These are phyloP conservation scores for Creontiades dilutus DNA, from an alignment of 2,888 invertebrate genomes.

Conservation along the genomic window DNA sequence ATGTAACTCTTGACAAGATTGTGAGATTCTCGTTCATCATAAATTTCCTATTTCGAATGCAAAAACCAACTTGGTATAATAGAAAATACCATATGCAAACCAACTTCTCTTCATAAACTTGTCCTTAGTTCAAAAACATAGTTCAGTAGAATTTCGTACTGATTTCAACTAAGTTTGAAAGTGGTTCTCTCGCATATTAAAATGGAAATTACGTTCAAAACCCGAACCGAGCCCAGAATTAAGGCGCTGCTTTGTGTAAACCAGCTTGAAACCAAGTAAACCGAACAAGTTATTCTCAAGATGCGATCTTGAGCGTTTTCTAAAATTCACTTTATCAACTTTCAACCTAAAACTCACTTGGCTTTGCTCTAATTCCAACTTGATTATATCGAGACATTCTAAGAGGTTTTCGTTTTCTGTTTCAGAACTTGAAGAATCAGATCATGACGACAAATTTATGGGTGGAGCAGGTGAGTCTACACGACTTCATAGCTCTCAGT, in stretches of 20 bases:
- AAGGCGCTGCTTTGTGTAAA: background rate
- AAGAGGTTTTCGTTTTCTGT: slow-evolving; percentile 76
- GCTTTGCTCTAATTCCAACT: background rate
- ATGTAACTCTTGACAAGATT: no score
- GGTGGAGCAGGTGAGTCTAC: slow-evolving; percentile 82
- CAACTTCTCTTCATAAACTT: no score
- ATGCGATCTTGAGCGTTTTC: background rate
- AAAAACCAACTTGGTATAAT: no score
- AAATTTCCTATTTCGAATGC: no score
- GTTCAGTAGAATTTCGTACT: no score
- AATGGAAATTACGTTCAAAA: no score
- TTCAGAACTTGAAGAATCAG: slow-evolving; percentile 85
- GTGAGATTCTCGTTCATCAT: no score
- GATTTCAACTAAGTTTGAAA: no score
- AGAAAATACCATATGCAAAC: no score
- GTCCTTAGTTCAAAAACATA: no score
- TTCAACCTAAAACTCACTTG: background rate
- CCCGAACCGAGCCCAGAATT: no score
- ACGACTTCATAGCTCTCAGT: slow-evolving; percentile 54
- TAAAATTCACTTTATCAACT: background rate
- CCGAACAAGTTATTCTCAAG: background rate
- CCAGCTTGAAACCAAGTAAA: background rate
- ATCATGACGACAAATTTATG: slow-evolving; percentile 85
- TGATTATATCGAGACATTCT: background rate
- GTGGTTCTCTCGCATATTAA: no score